phyloP scores from a whole-genome alignment of 2,888 invertebrate genomes.

The Nematopogon swammerdamellus region DNA sequence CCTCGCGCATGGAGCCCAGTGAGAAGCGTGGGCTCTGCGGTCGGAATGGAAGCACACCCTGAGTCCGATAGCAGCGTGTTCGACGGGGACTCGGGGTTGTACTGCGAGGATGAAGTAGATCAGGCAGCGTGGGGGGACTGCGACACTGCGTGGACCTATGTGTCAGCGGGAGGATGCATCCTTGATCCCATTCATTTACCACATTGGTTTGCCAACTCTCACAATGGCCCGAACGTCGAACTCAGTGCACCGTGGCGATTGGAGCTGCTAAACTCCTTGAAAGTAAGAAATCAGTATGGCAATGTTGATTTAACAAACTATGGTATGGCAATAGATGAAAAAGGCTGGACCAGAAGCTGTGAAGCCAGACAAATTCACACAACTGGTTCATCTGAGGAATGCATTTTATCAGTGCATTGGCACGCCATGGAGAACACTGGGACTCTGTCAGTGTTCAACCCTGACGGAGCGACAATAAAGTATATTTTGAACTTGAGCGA shows the following conservation, averaged over 20 bases:
- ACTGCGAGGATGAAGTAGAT: slow-evolving; percentile 74
- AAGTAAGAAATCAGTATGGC: slow-evolving; percentile 47
- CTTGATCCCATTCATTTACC: slow-evolving; percentile 72
- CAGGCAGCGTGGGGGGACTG: slow-evolving; percentile 76
- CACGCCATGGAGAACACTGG: slow-evolving; percentile 70
- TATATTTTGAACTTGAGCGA: slow-evolving; percentile 70
- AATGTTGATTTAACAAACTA: slow-evolving; percentile 57
- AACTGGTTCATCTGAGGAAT: slow-evolving; percentile 64
- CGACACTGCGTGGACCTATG: slow-evolving; percentile 78
- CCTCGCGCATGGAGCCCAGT: slow-evolving; percentile 86
- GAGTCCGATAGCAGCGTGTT: slow-evolving; percentile 81
- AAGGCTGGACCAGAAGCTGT: slow-evolving; percentile 83
- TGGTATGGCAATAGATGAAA: slow-evolving; percentile 77
- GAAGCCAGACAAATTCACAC: slow-evolving; percentile 66
- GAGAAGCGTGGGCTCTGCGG: slow-evolving; percentile 81
- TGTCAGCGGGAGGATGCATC: slow-evolving; percentile 76
- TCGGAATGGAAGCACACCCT: slow-evolving; percentile 82
- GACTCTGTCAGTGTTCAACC: slow-evolving; percentile 71
- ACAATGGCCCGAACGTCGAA: slow-evolving; percentile 59
- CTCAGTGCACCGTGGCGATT: slow-evolving; percentile 72
- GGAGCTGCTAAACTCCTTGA: slow-evolving; percentile 67
- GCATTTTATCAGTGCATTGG: slow-evolving; percentile 80
- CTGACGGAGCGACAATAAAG: slow-evolving; percentile 74
- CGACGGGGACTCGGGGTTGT: slow-evolving; percentile 77
- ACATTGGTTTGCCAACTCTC: slow-evolving; percentile 71